These are phyloP conservation scores for Astyanax mexicanus DNA, from an alignment of 2,797 vertebrate genomes.

Conservation along the genomic window DNA sequence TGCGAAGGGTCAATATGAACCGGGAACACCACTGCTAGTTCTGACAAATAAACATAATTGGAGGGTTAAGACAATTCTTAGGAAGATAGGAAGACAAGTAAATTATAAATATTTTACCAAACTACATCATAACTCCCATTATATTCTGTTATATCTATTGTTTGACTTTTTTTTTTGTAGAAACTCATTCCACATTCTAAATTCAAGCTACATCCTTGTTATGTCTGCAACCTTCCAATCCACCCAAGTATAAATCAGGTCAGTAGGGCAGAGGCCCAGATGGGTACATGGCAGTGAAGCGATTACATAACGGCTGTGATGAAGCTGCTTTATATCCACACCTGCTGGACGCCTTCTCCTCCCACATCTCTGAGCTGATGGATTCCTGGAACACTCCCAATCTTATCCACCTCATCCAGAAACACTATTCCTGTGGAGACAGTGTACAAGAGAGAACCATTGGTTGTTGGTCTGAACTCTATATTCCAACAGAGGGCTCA, in stretches of 20 bases:
- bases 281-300: not conserved
- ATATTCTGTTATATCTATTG: no score
- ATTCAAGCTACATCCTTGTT: not conserved
- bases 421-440: constrained; percentile 83
- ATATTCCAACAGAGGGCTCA: no score
- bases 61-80: no score
- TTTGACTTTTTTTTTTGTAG: no score
- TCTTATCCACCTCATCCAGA: constrained; percentile 90
- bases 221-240: not conserved
- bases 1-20: no score
- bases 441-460: constrained; percentile 45
- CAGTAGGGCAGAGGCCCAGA: not conserved
- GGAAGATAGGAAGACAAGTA: no score
- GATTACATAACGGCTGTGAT: not conserved
- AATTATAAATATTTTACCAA: no score
- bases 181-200: not conserved
- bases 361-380: constrained; percentile 87
- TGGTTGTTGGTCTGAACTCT: not conserved
- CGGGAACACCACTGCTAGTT: no score
- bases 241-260: not conserved
- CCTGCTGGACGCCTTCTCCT: constrained; percentile 89
- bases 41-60: no score
- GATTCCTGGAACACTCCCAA: constrained; percentile 89
- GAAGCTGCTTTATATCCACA: constrained; percentile 50
- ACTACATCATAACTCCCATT: no score